Conservation (phyloP, 2,888 invertebrate species). For the Alloscopus bannaensis region DNA sequence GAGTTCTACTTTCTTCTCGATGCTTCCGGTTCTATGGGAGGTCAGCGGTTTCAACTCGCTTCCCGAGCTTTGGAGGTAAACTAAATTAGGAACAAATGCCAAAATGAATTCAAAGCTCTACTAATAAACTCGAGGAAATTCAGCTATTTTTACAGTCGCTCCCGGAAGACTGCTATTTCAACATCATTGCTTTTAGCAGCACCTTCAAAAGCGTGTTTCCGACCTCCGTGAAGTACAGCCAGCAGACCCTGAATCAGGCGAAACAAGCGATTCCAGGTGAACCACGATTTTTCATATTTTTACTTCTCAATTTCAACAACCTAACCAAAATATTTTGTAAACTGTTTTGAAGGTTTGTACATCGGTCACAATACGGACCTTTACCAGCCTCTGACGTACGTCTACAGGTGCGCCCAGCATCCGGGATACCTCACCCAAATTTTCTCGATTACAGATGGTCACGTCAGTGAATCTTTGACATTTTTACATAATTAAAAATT, state of each 20-base stretch:
- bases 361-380: constrained; percentile 35
- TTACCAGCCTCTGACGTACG: constrained; percentile 26
- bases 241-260: constrained; percentile 42
- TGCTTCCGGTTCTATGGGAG: constrained; percentile 43
- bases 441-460: constrained; percentile 58
- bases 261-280: constrained; percentile 31
- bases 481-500: no score
- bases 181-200: constrained; percentile 40
- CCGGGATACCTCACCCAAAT: constrained; percentile 63
- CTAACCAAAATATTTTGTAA: background rate
- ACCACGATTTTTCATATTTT: background rate
- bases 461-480: constrained; percentile 15
- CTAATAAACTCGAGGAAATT: background rate
- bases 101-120: background rate
- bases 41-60: constrained; percentile 17
- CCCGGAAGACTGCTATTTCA: constrained; percentile 61
- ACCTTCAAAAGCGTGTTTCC: constrained; percentile 30
- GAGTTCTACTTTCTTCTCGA: constrained; percentile 46
- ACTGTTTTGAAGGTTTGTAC: constrained; percentile 6
- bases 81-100: background rate
- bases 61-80: constrained; percentile 21
- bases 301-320: background rate
- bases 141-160: constrained; percentile 59
- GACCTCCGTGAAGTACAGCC: constrained; percentile 45
- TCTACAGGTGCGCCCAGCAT: constrained; percentile 35